A percentile compares a stretch with the other conserved stretches of the same genome.
Evolutionary conservation across 2,113 vertebrate species (phyloP).

Genomic region (Cyprinus carpio): DNA sequence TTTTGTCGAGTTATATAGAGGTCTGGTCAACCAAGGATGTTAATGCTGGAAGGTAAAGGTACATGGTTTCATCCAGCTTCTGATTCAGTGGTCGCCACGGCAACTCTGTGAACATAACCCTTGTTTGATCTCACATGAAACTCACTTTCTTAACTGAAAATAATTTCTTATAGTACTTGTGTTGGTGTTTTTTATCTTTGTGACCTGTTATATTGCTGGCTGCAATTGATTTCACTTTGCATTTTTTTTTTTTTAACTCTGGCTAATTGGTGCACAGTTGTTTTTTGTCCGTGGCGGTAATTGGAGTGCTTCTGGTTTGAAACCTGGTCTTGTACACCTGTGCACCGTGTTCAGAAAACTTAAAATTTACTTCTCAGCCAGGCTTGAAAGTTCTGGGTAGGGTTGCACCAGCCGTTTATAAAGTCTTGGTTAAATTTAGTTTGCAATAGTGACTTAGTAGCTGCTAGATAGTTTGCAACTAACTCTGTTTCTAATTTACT

Average conservation of each 20-base stretch:
- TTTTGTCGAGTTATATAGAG: neutral
- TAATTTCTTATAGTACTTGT: neutral
- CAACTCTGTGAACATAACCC: neutral
- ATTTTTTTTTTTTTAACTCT: neutral
- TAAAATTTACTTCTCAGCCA: neutral
- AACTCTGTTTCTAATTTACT: too few relatives aligned
- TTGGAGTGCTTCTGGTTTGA: neutral
- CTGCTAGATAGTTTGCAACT: neutral
- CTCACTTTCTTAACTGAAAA: neutral
- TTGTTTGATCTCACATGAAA: neutral
- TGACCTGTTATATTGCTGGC: neutral
- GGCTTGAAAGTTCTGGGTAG: neutral
- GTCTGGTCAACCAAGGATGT: conserved; percentile 12
- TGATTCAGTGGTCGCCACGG: neutral
- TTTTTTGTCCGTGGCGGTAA: neutral
- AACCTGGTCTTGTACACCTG: neutral
- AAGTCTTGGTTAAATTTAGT: neutral
- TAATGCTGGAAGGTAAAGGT: conserved; percentile 1
- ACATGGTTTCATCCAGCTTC: neutral
- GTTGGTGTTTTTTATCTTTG: neutral
- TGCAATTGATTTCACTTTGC: neutral
- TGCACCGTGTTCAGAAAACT: neutral
- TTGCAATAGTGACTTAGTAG: neutral
- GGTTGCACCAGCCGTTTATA: neutral
- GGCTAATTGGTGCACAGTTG: neutral